Evolutionary conservation across 2,113 vertebrate species (phyloP).

Genomic region (Felis catus): DNA sequence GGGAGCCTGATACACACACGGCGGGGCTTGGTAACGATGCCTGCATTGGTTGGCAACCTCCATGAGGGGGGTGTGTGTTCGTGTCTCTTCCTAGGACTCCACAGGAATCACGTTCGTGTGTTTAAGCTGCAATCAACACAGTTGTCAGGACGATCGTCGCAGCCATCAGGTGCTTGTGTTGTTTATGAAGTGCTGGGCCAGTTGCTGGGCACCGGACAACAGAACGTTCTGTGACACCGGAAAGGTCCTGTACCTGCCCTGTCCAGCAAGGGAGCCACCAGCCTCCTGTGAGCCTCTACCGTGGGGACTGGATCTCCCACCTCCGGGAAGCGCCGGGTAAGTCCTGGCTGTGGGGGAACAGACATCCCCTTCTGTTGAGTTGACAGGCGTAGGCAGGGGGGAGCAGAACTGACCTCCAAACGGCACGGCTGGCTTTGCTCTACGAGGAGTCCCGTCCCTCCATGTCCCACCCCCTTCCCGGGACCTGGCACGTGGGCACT

Average conservation of each 20-base stretch:
- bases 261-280: not conserved
- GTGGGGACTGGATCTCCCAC: not conserved
- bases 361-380: not conserved
- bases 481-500: not conserved
- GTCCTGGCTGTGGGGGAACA: not conserved
- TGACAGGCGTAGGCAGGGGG: not conserved
- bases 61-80: rapidly evolving
- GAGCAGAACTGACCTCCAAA: not conserved
- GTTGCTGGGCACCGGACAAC: not conserved
- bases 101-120: rapidly evolving
- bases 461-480: not conserved
- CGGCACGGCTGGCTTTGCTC: not conserved
- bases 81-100: not conserved
- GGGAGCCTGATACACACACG: rapidly evolving
- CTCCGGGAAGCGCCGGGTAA: rapidly evolving
- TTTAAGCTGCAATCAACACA: not conserved
- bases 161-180: too few species aligned
- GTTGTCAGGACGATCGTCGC: rapidly evolving
- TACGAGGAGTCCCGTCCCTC: rapidly evolving
- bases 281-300: not conserved
- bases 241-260: rapidly evolving
- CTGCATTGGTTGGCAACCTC: rapidly evolving
- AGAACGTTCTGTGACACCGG: rapidly evolving
- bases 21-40: rapidly evolving
- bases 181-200: not conserved